Conservation (phyloP, 2,797 vertebrate genomes). For the Meriones psammophilus region DNA sequence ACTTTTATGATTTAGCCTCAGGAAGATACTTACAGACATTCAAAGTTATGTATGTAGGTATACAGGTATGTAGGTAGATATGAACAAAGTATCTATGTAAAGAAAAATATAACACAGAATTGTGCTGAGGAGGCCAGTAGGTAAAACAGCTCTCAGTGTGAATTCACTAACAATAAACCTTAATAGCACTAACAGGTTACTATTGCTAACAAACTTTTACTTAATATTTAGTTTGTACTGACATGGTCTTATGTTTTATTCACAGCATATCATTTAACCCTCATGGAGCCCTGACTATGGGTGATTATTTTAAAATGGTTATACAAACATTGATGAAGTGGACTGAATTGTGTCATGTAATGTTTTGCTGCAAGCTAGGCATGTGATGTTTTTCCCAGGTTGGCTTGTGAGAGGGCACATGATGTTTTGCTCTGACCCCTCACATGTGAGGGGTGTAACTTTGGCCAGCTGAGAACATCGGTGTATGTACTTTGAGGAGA, state of each 20-base stretch:
- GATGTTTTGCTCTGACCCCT: too few species aligned
- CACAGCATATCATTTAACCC: background rate
- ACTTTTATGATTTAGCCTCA: constrained; percentile 15
- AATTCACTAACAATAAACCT: background rate
- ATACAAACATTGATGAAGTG: background rate
- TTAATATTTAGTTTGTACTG: background rate
- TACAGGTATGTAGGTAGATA: background rate
- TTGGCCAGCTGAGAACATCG: too few species aligned
- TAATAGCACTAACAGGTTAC: background rate
- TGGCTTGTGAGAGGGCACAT: too few species aligned
- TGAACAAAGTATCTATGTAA: background rate
- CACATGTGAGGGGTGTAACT: too few species aligned
- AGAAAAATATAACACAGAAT: background rate
- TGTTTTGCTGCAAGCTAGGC: too few species aligned
- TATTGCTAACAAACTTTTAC: background rate
- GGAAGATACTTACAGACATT: background rate
- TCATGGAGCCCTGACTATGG: background rate
- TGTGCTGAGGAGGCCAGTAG: background rate
- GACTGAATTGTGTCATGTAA: too few species aligned
- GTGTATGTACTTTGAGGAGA: too few species aligned
- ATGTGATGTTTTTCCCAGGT: too few species aligned
- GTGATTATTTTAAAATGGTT: background rate
- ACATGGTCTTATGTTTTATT: background rate
- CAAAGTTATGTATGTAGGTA: background rate
- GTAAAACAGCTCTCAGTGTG: background rate